These are phyloP conservation scores for Lydus trimaculatus DNA, from an alignment of 2,888 invertebrate species.

Conservation along the genomic window DNA sequence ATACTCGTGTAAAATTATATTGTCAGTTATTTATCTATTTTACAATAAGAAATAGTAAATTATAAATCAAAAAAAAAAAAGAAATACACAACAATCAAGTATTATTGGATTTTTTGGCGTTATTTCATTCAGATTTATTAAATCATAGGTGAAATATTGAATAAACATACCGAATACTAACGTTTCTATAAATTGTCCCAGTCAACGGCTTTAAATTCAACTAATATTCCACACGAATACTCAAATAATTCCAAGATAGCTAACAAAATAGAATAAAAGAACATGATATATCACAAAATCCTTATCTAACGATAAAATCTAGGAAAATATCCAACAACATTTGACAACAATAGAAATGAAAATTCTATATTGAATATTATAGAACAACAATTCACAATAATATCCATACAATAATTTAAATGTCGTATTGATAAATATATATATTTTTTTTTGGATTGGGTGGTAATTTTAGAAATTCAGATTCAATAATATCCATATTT, in stretches of 20 bases:
- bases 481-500: not conserved
- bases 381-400: not conserved
- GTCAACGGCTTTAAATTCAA: not conserved
- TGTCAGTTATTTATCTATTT: not conserved
- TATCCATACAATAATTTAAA: not conserved
- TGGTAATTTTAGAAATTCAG: too few relatives aligned
- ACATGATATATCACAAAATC: not conserved
- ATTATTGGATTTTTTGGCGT: not conserved
- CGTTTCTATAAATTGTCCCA: not conserved
- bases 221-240: constrained; percentile 1
- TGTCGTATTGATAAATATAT: too few relatives aligned
- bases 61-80: too few relatives aligned
- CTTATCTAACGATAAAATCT: not conserved
- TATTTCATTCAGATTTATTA: constrained; percentile 15
- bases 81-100: too few relatives aligned
- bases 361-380: not conserved
- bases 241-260: not conserved
- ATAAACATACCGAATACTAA: constrained; percentile 23
- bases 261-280: constrained; percentile 7
- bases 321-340: not conserved
- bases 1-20: not conserved
- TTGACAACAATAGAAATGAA: not conserved
- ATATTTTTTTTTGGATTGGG: too few relatives aligned
- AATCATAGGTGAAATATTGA: constrained; percentile 19
- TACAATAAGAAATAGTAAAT: not conserved